Conservation (phyloP, 2,888 invertebrate genomes). For the Athripsodes cinereus region DNA sequence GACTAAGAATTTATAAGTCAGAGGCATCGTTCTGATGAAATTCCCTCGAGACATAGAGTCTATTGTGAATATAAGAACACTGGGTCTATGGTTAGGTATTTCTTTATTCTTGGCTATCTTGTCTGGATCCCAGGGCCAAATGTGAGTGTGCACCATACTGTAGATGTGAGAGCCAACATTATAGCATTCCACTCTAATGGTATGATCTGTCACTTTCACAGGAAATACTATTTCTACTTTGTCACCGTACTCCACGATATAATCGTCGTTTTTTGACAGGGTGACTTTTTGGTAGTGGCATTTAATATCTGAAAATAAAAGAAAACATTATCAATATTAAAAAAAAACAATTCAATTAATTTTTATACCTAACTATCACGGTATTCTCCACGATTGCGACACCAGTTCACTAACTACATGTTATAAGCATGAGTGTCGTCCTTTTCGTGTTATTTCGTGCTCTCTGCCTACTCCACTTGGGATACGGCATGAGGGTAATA, state of each 20-base stretch:
- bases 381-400: too few species aligned
- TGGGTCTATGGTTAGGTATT: slow-evolving; percentile 21
- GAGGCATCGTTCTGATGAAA: slow-evolving; percentile 22
- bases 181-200: slow-evolving; percentile 21
- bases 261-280: slow-evolving; percentile 15
- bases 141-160: slow-evolving; percentile 24
- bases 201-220: slow-evolving; percentile 10
- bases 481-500: background rate
- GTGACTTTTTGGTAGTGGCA: slow-evolving; percentile 20
- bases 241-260: slow-evolving; percentile 19
- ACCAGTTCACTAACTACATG: too few species aligned
- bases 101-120: slow-evolving; percentile 12
- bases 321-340: background rate
- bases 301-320: slow-evolving; percentile 20
- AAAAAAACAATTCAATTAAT: too few species aligned
- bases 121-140: slow-evolving; percentile 6
- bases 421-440: too few species aligned
- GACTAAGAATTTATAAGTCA: slow-evolving; percentile 20
- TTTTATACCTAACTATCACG: too few species aligned
- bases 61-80: slow-evolving; percentile 24
- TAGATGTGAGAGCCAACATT: slow-evolving; percentile 7
- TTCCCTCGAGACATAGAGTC: slow-evolving; percentile 27
- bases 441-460: background rate
- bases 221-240: slow-evolving; percentile 18
- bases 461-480: background rate